Conservation (phyloP, 2,888 invertebrate species). For the Theretra japonica region DNA sequence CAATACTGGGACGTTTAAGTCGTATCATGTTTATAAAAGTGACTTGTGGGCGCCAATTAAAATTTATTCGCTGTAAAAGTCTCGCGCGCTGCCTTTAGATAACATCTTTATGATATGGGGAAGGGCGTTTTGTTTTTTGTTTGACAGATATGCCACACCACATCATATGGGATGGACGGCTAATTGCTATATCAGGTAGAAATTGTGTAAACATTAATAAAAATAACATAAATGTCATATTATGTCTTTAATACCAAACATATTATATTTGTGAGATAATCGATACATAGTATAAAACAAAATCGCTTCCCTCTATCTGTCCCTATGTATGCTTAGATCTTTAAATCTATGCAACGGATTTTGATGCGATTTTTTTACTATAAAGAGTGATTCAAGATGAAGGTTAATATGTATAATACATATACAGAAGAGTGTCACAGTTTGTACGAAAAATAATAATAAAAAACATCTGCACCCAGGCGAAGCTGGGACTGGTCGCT, state of each 20-base stretch:
- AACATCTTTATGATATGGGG: constrained; percentile 66
- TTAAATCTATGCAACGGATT: too few relatives aligned
- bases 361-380: too few relatives aligned
- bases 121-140: constrained; percentile 49
- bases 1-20: constrained; percentile 77
- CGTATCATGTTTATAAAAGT: constrained; percentile 74
- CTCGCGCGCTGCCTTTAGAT: constrained; percentile 69
- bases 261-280: neutral
- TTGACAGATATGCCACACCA: constrained; percentile 17
- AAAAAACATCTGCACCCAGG: too few relatives aligned
- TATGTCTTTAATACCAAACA: neutral
- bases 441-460: too few relatives aligned
- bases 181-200: constrained; percentile 21
- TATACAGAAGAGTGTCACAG: too few relatives aligned
- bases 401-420: too few relatives aligned
- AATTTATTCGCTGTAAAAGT: constrained; percentile 70
- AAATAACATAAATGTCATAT: too few relatives aligned
- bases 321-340: too few relatives aligned
- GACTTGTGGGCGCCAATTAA: constrained; percentile 75
- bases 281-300: too few relatives aligned
- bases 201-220: constrained; percentile 9
- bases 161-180: neutral
- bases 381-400: too few relatives aligned
- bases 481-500: too few relatives aligned
- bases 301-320: too few relatives aligned